phyloP scores from a whole-genome alignment of 2,888 invertebrate species.

The Eumerus sabulonum region DNA sequence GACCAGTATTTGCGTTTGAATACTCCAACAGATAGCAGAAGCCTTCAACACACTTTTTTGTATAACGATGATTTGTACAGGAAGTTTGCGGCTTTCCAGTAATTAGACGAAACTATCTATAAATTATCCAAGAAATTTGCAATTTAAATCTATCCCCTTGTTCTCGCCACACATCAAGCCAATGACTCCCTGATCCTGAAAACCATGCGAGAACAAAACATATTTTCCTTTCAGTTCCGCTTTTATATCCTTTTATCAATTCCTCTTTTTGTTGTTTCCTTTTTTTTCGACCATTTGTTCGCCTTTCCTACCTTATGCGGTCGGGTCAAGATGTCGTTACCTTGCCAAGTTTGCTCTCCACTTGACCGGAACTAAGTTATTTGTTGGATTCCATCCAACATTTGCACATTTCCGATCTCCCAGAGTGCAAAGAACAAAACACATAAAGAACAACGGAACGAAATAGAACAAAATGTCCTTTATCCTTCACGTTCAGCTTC shows the following conservation, averaged over 20 bases:
- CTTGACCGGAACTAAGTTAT: slow-evolving; percentile 61
- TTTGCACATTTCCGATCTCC: slow-evolving; percentile 15
- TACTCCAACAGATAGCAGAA: too few species aligned
- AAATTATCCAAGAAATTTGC: slow-evolving; percentile 27
- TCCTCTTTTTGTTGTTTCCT: too few species aligned
- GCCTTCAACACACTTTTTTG: too few species aligned
- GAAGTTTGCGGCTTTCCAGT: too few species aligned
- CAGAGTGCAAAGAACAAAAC: too few species aligned
- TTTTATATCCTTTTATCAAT: too few species aligned
- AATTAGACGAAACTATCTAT: slow-evolving; percentile 40
- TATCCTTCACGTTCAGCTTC: too few species aligned
- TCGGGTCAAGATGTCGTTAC: slow-evolving; percentile 48
- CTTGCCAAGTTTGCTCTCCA: slow-evolving; percentile 62
- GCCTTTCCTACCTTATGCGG: slow-evolving; percentile 51
- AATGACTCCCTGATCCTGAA: slow-evolving; percentile 29
- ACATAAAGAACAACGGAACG: too few species aligned
- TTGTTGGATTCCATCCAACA: slow-evolving; percentile 48
- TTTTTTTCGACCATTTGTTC: too few species aligned
- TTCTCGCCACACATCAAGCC: slow-evolving; percentile 1
- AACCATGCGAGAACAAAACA: slow-evolving; percentile 29
- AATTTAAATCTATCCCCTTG: slow-evolving; percentile 36
- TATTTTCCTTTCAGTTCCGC: slow-evolving; percentile 29
- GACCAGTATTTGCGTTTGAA: too few species aligned
- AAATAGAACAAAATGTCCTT: too few species aligned
- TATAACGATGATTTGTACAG: too few species aligned